Evolutionary conservation across 2,888 invertebrate species (phyloP).

Genomic region (Drosophila greeni): DNA sequence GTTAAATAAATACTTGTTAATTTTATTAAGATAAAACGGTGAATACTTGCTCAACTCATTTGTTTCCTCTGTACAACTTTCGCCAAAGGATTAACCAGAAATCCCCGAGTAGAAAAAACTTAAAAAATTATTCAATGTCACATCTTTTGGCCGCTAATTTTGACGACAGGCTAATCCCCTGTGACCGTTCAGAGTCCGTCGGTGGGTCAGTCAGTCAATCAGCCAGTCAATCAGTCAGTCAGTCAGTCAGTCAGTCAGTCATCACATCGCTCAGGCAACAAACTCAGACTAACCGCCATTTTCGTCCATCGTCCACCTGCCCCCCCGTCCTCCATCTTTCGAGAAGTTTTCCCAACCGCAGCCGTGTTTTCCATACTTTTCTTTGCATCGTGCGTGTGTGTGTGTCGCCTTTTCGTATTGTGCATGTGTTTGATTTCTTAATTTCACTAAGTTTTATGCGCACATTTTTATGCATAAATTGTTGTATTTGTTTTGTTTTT

Average conservation of each 20-base stretch:
- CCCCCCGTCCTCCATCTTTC: constrained; percentile 17
- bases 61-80: neutral
- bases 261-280: constrained; percentile 44
- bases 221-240: constrained; percentile 30
- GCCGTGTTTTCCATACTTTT: constrained; percentile 36
- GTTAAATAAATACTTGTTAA: neutral
- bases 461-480: constrained; percentile 65
- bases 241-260: constrained; percentile 38
- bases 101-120: constrained; percentile 5
- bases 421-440: constrained; percentile 48
- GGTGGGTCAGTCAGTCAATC: constrained; percentile 27
- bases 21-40: neutral
- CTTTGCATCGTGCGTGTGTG: constrained; percentile 41
- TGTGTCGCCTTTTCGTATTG: constrained; percentile 28
- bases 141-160: constrained; percentile 36
- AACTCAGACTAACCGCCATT: constrained; percentile 34
- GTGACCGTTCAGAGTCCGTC: constrained; percentile 30
- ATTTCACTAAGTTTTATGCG: constrained; percentile 46
- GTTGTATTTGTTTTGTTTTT: constrained; percentile 52
- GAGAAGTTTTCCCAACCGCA: constrained; percentile 22
- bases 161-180: constrained; percentile 40
- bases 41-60: neutral
- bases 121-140: constrained; percentile 48
- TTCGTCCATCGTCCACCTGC: constrained; percentile 18
- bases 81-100: constrained; percentile 1